A percentile compares a stretch with the other conserved stretches of the same genome.
Evolutionary conservation across 2,113 vertebrate species (phyloP).

Genomic region (Geococcyx californianus): DNA sequence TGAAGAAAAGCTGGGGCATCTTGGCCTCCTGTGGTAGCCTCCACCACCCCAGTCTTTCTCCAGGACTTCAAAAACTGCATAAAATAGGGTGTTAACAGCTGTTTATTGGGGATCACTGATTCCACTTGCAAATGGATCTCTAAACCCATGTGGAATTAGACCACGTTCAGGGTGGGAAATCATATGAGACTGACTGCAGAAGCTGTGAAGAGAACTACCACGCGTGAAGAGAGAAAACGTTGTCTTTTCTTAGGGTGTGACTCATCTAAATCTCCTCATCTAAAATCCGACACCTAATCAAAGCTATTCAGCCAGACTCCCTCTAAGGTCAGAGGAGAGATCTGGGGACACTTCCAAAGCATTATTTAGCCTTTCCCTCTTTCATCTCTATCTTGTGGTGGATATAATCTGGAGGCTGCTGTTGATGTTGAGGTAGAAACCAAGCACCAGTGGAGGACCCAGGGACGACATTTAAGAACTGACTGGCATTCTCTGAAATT

Average conservation of each 20-base stretch:
- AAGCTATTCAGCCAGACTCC: not conserved
- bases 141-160: not conserved
- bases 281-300: slow-evolving; percentile 4
- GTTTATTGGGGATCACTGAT: not conserved
- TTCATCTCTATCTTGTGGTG: not conserved
- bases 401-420: not conserved
- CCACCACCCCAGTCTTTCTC: not conserved
- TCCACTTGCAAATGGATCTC: not conserved
- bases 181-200: not conserved
- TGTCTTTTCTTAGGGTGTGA: not conserved
- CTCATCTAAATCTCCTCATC: not conserved
- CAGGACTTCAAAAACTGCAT: not conserved
- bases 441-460: not conserved
- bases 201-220: not conserved
- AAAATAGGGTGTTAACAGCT: not conserved
- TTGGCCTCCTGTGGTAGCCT: not conserved
- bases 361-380: not conserved
- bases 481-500: not conserved
- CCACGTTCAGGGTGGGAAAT: not conserved
- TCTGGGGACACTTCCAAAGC: not conserved
- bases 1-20: slow-evolving; percentile 26
- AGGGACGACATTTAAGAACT: not conserved
- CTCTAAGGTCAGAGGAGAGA: not conserved
- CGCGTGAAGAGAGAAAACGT: not conserved
- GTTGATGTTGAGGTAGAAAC: not conserved